A percentile compares a stretch with the other conserved stretches of the same genome.
These are phyloP conservation scores for Meteorus cinctellus DNA, from an alignment of 2,888 invertebrate species.

Conservation along the genomic window DNA sequence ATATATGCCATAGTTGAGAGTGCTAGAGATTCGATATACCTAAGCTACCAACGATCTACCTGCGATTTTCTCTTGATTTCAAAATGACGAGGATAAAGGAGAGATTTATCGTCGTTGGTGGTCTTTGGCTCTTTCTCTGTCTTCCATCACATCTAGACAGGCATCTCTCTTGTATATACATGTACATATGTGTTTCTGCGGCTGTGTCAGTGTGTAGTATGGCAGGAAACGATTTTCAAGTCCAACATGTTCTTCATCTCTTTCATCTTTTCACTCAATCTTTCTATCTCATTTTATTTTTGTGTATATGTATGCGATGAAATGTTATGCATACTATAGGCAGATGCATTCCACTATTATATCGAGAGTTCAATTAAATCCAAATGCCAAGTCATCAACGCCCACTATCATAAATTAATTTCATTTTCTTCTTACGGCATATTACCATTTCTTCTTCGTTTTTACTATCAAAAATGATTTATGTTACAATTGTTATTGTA, in stretches of 20 bases:
- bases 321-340: background rate
- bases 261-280: constrained; percentile 5
- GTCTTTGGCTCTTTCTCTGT: constrained; percentile 20
- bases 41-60: background rate
- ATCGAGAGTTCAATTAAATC: background rate
- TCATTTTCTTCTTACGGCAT: background rate
- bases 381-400: background rate
- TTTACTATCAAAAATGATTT: background rate
- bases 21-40: constrained; percentile 11
- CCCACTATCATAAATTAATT: constrained; percentile 10
- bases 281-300: background rate
- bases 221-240: constrained; percentile 1
- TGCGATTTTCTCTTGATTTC: constrained; percentile 32
- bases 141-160: constrained; percentile 21
- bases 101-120: constrained; percentile 34
- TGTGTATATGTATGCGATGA: background rate
- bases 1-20: background rate
- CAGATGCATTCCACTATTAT: background rate
- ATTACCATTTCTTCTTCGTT: background rate
- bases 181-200: background rate
- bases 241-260: background rate
- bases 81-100: constrained; percentile 20
- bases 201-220: background rate
- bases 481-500: background rate
- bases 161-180: constrained; percentile 3